Conservation (phyloP, 2,113 vertebrate genomes). For the Macrotis lagotis region DNA sequence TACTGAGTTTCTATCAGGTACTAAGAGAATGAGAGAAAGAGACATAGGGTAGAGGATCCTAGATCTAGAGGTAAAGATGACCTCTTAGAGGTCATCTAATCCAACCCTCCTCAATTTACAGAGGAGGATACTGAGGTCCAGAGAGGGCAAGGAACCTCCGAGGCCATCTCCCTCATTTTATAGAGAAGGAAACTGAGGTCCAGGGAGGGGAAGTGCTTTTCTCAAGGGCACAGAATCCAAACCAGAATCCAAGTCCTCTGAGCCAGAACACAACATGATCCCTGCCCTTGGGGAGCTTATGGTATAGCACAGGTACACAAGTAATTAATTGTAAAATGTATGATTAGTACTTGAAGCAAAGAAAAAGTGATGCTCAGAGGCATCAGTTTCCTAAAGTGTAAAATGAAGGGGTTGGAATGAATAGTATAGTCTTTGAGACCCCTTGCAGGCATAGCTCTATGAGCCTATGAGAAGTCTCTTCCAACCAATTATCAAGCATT, state of each 20-base stretch:
- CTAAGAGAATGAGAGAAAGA: neutral
- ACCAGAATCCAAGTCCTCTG: neutral
- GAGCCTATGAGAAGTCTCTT: neutral
- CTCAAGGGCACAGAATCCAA: neutral
- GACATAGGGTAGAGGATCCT: neutral
- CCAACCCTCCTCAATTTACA: neutral
- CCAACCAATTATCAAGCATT: neutral
- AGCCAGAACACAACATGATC: neutral
- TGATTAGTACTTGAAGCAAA: neutral
- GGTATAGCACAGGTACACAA: neutral
- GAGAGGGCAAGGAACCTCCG: neutral
- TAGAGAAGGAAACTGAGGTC: too few species aligned
- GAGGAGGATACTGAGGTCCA: neutral
- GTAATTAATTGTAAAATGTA: neutral
- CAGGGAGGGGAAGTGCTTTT: neutral
- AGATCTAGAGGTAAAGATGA: neutral
- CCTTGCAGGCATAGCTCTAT: neutral
- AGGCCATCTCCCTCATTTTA: too few species aligned
- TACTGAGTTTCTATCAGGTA: neutral
- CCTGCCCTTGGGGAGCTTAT: neutral
- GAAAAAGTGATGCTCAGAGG: neutral
- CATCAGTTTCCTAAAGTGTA: neutral
- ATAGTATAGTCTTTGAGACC: neutral
- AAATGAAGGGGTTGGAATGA: neutral
- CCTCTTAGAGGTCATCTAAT: neutral